Evolutionary conservation across 2,797 vertebrate genomes (phyloP), one percentile per base, ranked within the genome.

Genomic region (Tamandua tetradactyla): DNA sequence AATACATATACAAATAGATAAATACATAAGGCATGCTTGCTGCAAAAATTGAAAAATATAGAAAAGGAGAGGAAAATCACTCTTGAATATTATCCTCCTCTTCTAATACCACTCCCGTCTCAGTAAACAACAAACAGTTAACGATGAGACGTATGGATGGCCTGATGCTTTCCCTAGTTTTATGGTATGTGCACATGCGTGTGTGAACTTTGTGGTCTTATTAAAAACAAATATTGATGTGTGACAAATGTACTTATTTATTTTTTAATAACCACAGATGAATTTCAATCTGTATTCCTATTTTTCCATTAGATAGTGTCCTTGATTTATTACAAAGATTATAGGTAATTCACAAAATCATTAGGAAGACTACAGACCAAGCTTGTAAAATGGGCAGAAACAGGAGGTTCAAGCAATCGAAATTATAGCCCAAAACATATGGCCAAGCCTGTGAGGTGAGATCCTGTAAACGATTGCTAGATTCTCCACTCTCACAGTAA

Each of bases 11-110:
- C 10, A 9, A 30, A 62, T 12, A 64, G 4, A 22, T 55, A 55
- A 55, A 22, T 55, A 55, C 18, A 55, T 55, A 15, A 72, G 44
- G 8, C 1, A 20, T n/a, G 22, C 30, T 72, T 75, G 15, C 14
- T 76, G 74, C 14, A 80, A 76, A 94, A 68, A 62, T 79, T 87
- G 37, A 32, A 94, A 92, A 59, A 84, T 71, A 57, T 20, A 37
- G 18, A 40, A 57, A 44, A 35, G 13, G 3, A 49, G 23, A 62
- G 40, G 44, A 72, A 71, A 66, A 35, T 35, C 30, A 12, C 30
- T 81, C 35, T 62, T 87, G 32, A 37, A 1, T 64, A 49, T 1
- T 49, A 23, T 68, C 1, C 18, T 0, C 25, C 47, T 76, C 27
- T 62, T 84, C 11, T 8, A 66, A 61, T 76, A 42, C 17, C 3